Evolutionary conservation across 1,140 invertebrate genomes (phyloP), one percentile per base, ranked within the genome.

Genomic region (Polyergus mexicanus): DNA sequence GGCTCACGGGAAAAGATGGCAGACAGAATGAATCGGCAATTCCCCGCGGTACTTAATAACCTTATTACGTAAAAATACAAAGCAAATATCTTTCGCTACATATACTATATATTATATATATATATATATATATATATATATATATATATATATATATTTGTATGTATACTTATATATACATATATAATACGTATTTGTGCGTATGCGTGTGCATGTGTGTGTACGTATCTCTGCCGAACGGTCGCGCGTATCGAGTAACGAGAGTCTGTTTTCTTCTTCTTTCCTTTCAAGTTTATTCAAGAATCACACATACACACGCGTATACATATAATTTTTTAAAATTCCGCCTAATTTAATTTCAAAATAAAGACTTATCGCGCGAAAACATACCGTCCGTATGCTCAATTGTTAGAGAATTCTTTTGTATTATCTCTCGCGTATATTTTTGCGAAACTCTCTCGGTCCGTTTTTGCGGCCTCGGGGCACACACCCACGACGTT

Each of bases 1-100:
- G 91, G 90, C 88, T 85, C 88, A 83, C 91, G 96, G 94, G 96
- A 96, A 95, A 96, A 96, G 95, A 94, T 96, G 92, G 96, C 95
- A 93, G 96, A 97, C 94, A 96, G 96, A 95, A 96, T 96, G 95
- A 97, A 96, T 95, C 96, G 97, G 88, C 97, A 98, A 95, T 98
- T 98, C 96, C 96, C 98, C 96, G 97, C 97, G 97, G 98, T 98
- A 95, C 91, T 93, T 93, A 86, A 88, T 85, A 74, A 90, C 86
- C 92, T 86, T 91, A 74, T 84, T 68, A 80, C 77, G 65, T 83
- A 89, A 86, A 89, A 81, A 80, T 76, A 87, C 44, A 51, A 32
- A 77, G 84, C 87, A 88, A 78, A 81, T 35, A 68, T 90, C 80
- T 86, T 92, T 85, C 84, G 81, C 85, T 77, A 89, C 78, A 89